Evolutionary conservation across 2,888 invertebrate species (phyloP).

Genomic region (Vanessa cardui): DNA sequence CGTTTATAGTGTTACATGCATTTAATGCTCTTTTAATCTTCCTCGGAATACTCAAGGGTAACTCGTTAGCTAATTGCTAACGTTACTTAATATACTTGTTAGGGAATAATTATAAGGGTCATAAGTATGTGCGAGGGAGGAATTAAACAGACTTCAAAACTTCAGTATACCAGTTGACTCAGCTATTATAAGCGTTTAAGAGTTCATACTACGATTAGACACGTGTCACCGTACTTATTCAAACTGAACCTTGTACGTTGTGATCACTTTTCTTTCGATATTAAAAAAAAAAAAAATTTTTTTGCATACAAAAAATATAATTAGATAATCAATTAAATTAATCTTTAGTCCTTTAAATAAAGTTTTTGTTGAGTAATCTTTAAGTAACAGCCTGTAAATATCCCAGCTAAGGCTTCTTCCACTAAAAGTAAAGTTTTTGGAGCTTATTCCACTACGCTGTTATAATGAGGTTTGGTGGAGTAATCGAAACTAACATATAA

Average conservation of each 20-base stretch:
- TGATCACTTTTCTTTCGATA: too few species aligned
- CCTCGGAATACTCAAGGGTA: background rate
- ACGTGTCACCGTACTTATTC: background rate
- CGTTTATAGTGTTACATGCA: background rate
- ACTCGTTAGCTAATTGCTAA: conserved; percentile 24
- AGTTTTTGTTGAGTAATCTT: too few species aligned
- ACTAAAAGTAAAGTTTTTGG: too few species aligned
- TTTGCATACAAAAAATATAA: too few species aligned
- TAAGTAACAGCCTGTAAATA: too few species aligned
- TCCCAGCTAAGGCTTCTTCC: too few species aligned
- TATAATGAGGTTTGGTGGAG: too few species aligned
- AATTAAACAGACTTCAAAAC: background rate
- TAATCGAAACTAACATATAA: too few species aligned
- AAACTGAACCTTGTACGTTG: background rate
- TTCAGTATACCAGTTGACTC: background rate
- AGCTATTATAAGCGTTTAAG: background rate
- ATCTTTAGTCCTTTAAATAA: too few species aligned
- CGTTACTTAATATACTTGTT: conserved; percentile 16
- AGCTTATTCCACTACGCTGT: too few species aligned
- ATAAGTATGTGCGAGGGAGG: conserved; percentile 10
- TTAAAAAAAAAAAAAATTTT: too few species aligned
- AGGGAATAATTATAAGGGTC: conserved; percentile 21
- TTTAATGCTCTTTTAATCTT: conserved; percentile 2
- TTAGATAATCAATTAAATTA: too few species aligned
- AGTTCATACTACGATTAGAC: conserved; percentile 1